Conservation (phyloP, 2,888 invertebrate species). For the Dorcus parallelipipedus region DNA sequence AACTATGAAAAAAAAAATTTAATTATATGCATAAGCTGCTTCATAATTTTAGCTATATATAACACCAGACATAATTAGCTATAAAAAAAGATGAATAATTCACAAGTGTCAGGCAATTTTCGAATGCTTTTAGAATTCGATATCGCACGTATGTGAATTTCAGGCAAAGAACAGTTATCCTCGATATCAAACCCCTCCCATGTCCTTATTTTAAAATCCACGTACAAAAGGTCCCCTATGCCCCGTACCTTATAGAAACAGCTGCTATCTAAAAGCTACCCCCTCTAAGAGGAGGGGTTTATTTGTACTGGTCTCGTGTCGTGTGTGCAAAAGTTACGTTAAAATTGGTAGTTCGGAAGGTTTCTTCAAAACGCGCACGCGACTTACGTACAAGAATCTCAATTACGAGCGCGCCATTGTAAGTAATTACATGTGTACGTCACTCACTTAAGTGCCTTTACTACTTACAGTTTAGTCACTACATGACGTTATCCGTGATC, state of each 20-base stretch:
- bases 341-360: slow-evolving; percentile 39
- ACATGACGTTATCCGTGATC: slow-evolving; percentile 10
- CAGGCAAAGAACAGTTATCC: slow-evolving; percentile 11
- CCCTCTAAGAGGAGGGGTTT: slow-evolving; percentile 46
- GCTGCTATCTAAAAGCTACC: slow-evolving; percentile 47
- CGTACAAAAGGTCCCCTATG: slow-evolving; percentile 1
- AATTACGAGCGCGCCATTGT: slow-evolving; percentile 33
- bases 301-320: slow-evolving; percentile 48
- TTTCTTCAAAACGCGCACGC: slow-evolving; percentile 41
- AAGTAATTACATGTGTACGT: slow-evolving; percentile 34
- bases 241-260: slow-evolving; percentile 31
- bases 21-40: too few relatives aligned
- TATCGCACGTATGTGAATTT: slow-evolving; percentile 11
- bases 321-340: slow-evolving; percentile 45
- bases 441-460: slow-evolving; percentile 15
- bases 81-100: too few relatives aligned
- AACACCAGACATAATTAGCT: too few relatives aligned
- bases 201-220: slow-evolving; percentile 10
- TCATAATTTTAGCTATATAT: too few relatives aligned
- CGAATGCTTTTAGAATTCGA: not conserved
- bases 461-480: slow-evolving; percentile 1
- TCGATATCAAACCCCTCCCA: slow-evolving; percentile 10
- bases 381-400: slow-evolving; percentile 35
- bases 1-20: too few relatives aligned
- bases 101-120: too few relatives aligned